Percentiles rank a stretch among this genome's conserved stretches.
Conservation (phyloP, 2,888 invertebrate species). For the Thereva nobilitata region DNA sequence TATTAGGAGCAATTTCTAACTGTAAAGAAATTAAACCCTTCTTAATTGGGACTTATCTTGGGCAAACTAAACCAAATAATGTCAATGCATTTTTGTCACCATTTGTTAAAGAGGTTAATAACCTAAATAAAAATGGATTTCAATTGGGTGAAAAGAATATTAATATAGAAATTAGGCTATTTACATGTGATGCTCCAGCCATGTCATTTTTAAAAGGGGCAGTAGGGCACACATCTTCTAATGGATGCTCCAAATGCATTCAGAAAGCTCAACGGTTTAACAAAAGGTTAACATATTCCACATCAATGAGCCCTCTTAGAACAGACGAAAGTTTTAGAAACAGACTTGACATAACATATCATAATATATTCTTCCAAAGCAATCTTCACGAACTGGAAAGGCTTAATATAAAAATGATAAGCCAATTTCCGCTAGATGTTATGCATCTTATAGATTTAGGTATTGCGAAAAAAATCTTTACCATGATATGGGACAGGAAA, state of each 20-base stretch:
- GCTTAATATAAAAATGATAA: slow-evolving; percentile 25
- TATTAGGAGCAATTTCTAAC: too few species aligned
- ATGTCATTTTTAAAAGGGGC: neutral
- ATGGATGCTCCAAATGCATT: slow-evolving; percentile 12
- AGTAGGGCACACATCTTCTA: slow-evolving; percentile 10
- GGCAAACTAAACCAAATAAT: too few species aligned
- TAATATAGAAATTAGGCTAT: slow-evolving; percentile 1
- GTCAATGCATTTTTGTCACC: too few species aligned
- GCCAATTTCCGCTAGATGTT: slow-evolving; percentile 35
- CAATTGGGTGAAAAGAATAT: neutral
- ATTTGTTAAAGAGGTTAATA: too few species aligned
- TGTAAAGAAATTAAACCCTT: too few species aligned
- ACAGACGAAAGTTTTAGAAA: slow-evolving; percentile 16
- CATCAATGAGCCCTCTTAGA: slow-evolving; percentile 1
- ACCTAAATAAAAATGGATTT: neutral
- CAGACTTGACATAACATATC: neutral
- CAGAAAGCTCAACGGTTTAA: slow-evolving; percentile 15
- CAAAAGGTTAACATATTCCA: slow-evolving; percentile 15
- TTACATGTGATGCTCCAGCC: slow-evolving; percentile 4
- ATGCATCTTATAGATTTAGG: slow-evolving; percentile 37
- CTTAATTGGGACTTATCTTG: too few species aligned
- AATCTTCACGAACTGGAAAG: slow-evolving; percentile 21
- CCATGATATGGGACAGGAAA: slow-evolving; percentile 7
- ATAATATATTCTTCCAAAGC: neutral
- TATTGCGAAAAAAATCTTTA: slow-evolving; percentile 35